A percentile compares a stretch with the other conserved stretches of the same genome.
These are phyloP conservation scores for Colinus virginianus DNA, from an alignment of 2,113 vertebrate genomes.

Conservation along the genomic window DNA sequence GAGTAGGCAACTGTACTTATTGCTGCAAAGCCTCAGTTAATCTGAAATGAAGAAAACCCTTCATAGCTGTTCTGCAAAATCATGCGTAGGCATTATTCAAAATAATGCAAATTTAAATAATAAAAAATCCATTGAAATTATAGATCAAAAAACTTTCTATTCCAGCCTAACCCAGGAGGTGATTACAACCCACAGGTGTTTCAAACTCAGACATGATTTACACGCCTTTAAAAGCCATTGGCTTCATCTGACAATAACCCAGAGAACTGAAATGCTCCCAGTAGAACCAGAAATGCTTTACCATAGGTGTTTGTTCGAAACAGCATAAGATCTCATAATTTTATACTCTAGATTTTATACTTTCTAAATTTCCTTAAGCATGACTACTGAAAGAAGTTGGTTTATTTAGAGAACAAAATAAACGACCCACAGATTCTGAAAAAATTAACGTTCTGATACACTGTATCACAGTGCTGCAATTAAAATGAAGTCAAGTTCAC, in stretches of 20 bases:
- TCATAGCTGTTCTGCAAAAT: background rate
- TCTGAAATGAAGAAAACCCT: background rate
- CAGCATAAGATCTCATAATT: background rate
- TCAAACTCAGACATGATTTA: background rate
- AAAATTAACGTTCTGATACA: background rate
- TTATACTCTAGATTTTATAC: background rate
- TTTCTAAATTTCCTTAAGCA: constrained; percentile 1
- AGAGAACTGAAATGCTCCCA: constrained; percentile 39
- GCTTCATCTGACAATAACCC: constrained; percentile 27
- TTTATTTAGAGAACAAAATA: background rate
- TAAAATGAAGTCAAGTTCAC: constrained; percentile 20
- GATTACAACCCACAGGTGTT: background rate
- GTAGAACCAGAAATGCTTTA: constrained; percentile 25
- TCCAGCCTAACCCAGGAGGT: background rate
- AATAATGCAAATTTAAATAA: background rate
- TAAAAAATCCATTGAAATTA: background rate
- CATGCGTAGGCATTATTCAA: background rate
- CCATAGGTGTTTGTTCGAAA: background rate
- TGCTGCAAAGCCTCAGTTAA: background rate
- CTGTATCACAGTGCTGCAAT: background rate
- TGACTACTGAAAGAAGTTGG: background rate
- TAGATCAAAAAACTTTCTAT: background rate
- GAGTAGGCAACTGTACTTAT: background rate
- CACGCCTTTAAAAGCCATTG: constrained; percentile 18
- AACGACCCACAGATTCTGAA: background rate